phyloP scores from a whole-genome alignment of 1,140 invertebrate species.

The Palaemon carinicauda region DNA sequence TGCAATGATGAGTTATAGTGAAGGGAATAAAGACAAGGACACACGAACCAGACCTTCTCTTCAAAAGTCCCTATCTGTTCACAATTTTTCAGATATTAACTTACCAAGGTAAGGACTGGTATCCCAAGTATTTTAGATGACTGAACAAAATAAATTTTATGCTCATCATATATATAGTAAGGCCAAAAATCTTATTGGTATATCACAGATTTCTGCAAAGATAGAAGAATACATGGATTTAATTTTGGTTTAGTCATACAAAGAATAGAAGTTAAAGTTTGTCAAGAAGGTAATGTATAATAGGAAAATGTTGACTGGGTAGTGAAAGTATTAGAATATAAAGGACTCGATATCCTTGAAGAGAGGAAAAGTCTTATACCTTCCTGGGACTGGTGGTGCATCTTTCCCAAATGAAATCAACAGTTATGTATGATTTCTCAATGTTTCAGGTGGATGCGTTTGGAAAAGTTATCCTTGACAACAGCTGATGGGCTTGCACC shows the following conservation, averaged over 20 bases:
- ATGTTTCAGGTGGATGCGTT: conserved; percentile 86
- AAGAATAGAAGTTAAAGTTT: too few species aligned
- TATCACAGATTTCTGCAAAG: too few species aligned
- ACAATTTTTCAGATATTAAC: conserved; percentile 35
- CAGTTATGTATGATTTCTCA: conserved; percentile 77
- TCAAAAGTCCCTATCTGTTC: conserved; percentile 73
- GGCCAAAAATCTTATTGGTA: too few species aligned
- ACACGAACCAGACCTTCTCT: conserved; percentile 82
- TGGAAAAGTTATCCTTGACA: conserved; percentile 87
- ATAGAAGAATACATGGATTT: too few species aligned
- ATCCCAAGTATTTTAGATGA: not conserved
- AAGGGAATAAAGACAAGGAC: conserved; percentile 84
- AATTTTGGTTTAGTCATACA: too few species aligned
- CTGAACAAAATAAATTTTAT: too few species aligned
- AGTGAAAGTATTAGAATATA: too few species aligned
- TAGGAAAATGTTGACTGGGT: too few species aligned
- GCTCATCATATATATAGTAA: too few species aligned
- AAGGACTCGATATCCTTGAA: not conserved
- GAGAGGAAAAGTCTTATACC: not conserved
- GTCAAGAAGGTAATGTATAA: too few species aligned
- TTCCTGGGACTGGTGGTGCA: too few species aligned
- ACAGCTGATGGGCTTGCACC: conserved; percentile 96
- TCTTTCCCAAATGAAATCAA: too few species aligned
- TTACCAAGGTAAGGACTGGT: conserved; percentile 40
- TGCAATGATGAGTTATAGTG: conserved; percentile 84